Conservation (phyloP, 2,113 vertebrate genomes). For the Danionella cerebrum region DNA sequence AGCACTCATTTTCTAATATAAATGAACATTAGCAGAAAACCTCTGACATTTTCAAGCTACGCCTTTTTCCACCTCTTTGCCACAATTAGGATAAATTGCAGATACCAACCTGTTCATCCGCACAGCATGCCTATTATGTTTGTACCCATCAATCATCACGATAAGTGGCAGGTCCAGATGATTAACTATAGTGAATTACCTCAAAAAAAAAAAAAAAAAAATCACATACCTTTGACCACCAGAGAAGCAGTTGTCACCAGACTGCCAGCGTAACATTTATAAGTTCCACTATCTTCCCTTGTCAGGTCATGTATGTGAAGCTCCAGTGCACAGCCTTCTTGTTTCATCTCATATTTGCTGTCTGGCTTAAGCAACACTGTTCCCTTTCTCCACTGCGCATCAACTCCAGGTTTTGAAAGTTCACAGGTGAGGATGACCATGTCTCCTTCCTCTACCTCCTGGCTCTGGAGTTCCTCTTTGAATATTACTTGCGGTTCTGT, state of each 20-base stretch:
- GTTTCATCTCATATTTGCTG: conserved; percentile 71
- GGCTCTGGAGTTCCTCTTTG: conserved; percentile 44
- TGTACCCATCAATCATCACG: too few species aligned
- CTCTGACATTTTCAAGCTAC: too few species aligned
- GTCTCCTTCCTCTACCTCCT: conserved; percentile 57
- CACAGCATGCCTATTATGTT: too few species aligned
- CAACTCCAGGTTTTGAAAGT: conserved; percentile 55
- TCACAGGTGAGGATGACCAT: conserved; percentile 62
- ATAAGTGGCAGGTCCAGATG: too few species aligned
- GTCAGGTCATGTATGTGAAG: conserved; percentile 64
- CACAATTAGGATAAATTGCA: too few species aligned
- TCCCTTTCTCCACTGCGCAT: conserved; percentile 56
- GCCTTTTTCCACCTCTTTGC: too few species aligned
- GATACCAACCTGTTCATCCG: too few species aligned
- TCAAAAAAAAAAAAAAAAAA: neutral
- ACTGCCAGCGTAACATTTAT: conserved; percentile 55
- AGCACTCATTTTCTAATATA: too few species aligned
- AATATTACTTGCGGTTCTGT: neutral
- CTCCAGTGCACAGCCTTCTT: conserved; percentile 56
- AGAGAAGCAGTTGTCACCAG: conserved; percentile 56
- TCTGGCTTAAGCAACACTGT: conserved; percentile 50
- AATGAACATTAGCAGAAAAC: too few species aligned
- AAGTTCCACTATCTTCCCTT: conserved; percentile 64
- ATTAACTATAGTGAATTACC: too few species aligned
- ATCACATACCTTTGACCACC: conserved; percentile 54